A percentile compares a stretch with the other conserved stretches of the same genome.
Conservation (phyloP, 2,113 vertebrate species). For the Acrocephalus kingi region DNA sequence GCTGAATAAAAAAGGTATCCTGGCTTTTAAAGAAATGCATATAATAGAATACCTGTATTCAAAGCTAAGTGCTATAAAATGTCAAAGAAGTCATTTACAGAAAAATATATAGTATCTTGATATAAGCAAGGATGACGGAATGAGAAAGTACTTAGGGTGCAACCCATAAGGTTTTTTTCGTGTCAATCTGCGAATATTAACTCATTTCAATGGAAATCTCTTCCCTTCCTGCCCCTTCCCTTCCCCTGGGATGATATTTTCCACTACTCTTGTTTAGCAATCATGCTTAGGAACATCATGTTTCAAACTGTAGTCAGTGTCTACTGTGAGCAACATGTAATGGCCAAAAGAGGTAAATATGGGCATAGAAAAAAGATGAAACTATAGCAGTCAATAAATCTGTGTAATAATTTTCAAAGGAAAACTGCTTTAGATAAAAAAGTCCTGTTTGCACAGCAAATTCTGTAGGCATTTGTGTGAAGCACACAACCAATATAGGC, state of each 20-base stretch:
- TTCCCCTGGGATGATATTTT: not conserved
- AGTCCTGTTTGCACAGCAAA: not conserved
- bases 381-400: not conserved
- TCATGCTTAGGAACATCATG: not conserved
- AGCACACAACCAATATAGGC: not conserved
- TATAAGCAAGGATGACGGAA: not conserved
- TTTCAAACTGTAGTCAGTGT: not conserved
- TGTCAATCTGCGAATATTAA: not conserved
- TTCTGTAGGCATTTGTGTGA: not conserved
- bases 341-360: not conserved
- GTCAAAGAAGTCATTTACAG: not conserved
- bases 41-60: not conserved
- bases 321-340: not conserved
- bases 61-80: slow-evolving; percentile 2
- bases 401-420: not conserved
- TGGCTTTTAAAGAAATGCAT: not conserved
- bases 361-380: not conserved
- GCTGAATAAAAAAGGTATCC: not conserved
- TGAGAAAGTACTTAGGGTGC: not conserved
- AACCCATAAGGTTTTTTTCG: not conserved
- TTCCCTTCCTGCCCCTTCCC: too few species aligned
- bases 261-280: not conserved
- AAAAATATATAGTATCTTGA: not conserved
- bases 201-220: not conserved
- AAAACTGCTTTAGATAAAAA: not conserved